Conservation (phyloP, 2,888 invertebrate genomes). For the Leptinotarsa peninsularis region DNA sequence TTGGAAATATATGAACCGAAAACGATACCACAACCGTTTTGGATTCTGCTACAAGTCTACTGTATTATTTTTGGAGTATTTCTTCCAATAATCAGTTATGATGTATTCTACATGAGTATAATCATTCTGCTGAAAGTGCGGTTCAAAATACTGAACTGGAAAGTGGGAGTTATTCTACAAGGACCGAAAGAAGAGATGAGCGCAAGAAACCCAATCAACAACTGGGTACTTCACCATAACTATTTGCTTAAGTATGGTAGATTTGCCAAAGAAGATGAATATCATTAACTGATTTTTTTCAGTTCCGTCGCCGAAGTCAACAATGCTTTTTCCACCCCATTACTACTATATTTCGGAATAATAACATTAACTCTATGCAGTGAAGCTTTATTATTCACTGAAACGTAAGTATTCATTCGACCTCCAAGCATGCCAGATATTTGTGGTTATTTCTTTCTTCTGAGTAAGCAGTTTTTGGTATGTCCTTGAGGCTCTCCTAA, state of each 20-base stretch:
- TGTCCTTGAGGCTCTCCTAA: too few relatives aligned
- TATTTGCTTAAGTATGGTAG: conserved; percentile 27
- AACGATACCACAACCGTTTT: not conserved
- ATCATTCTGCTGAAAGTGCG: conserved; percentile 25
- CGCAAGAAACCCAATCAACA: conserved; percentile 10
- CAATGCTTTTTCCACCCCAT: conserved; percentile 6
- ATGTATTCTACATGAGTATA: conserved; percentile 23
- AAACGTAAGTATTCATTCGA: conserved; percentile 8
- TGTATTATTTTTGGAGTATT: conserved; percentile 13
- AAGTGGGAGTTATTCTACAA: conserved; percentile 16
- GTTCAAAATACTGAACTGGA: conserved; percentile 26
- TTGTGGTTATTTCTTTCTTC: too few relatives aligned
- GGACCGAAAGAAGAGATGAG: not conserved
- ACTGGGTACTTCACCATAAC: conserved; percentile 29
- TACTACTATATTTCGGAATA: conserved; percentile 12
- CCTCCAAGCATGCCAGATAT: too few relatives aligned
- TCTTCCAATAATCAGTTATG: conserved; percentile 18
- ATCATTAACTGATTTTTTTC: not conserved
- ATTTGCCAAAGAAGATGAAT: not conserved
- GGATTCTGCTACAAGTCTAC: conserved; percentile 10
- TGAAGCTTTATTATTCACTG: conserved; percentile 11
- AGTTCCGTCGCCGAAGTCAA: conserved; percentile 17
- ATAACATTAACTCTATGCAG: conserved; percentile 5
- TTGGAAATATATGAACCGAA: not conserved
- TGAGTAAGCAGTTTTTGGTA: too few relatives aligned